Conservation (phyloP, 2,888 invertebrate genomes). For the Neelides folsomi region DNA sequence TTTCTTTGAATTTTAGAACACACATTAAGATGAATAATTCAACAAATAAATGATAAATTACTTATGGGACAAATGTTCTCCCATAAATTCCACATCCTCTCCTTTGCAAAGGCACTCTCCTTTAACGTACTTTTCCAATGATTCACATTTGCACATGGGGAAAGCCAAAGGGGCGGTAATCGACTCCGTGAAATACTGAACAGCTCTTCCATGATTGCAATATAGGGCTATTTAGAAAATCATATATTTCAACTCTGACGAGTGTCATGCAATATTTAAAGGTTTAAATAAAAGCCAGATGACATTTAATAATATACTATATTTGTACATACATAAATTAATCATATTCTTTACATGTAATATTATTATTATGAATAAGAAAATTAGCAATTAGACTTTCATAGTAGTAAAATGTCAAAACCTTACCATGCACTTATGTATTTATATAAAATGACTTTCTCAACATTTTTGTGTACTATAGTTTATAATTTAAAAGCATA, state of each 20-base stretch:
- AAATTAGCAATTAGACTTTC: too few relatives aligned
- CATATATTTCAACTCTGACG: too few relatives aligned
- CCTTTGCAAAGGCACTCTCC: constrained; percentile 19
- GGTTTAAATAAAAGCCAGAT: too few relatives aligned
- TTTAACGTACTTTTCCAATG: constrained; percentile 18
- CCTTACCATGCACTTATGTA: too few relatives aligned
- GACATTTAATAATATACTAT: too few relatives aligned
- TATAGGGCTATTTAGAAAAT: constrained; percentile 11
- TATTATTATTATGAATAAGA: constrained; percentile 3
- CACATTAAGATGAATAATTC: background rate
- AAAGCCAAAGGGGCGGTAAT: constrained; percentile 25
- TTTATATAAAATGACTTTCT: too few relatives aligned
- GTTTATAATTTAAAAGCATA: too few relatives aligned
- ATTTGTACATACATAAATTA: too few relatives aligned
- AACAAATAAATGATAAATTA: constrained; percentile 2
- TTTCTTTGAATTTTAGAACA: background rate
- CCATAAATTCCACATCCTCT: constrained; percentile 20
- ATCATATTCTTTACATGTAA: constrained; percentile 4
- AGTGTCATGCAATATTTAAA: too few relatives aligned
- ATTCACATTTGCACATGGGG: constrained; percentile 25
- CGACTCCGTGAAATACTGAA: constrained; percentile 23
- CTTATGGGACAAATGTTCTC: constrained; percentile 24
- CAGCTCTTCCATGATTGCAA: constrained; percentile 26
- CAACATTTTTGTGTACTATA: too few relatives aligned
- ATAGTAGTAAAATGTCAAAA: too few relatives aligned